Conservation (phyloP, 2,888 invertebrate species). For the Himalopsyche japonica region DNA sequence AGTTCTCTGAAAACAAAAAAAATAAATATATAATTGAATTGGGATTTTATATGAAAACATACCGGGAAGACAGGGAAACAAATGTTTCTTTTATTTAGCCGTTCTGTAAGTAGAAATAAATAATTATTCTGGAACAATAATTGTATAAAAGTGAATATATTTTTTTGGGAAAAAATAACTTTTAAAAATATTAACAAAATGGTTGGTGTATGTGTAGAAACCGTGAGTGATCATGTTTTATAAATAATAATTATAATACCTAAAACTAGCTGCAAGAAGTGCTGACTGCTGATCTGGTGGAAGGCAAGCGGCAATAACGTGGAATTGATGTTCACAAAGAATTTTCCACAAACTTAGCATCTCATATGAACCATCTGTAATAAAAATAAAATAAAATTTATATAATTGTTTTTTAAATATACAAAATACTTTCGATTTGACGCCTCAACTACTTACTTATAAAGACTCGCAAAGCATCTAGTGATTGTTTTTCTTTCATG, state of each 20-base stretch:
- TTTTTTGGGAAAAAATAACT: too few species aligned
- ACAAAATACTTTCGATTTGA: neutral
- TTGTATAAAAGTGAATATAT: too few species aligned
- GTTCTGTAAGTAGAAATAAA: too few species aligned
- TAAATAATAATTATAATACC: too few species aligned
- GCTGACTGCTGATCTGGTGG: constrained; percentile 68
- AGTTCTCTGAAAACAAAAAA: constrained; percentile 62
- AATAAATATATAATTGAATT: too few species aligned
- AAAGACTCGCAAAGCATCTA: constrained; percentile 75
- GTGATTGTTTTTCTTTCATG: constrained; percentile 74
- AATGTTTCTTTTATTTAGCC: too few species aligned
- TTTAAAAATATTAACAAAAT: too few species aligned
- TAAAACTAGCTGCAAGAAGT: constrained; percentile 65
- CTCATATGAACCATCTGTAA: constrained; percentile 76
- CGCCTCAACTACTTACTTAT: constrained; percentile 55
- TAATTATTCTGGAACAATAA: too few species aligned
- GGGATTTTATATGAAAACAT: too few species aligned
- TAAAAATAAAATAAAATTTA: constrained; percentile 21
- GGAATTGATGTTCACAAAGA: constrained; percentile 89
- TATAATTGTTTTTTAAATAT: neutral
- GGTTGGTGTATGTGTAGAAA: too few species aligned
- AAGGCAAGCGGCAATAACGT: constrained; percentile 72
- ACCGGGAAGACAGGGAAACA: too few species aligned
- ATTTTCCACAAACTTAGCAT: constrained; percentile 93
- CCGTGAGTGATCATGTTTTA: too few species aligned